A percentile compares a stretch with the other conserved stretches of the same genome.
Evolutionary conservation across 23 tunicate genomes (phyloP).

Genomic region (Halocynthia roretzi): DNA sequence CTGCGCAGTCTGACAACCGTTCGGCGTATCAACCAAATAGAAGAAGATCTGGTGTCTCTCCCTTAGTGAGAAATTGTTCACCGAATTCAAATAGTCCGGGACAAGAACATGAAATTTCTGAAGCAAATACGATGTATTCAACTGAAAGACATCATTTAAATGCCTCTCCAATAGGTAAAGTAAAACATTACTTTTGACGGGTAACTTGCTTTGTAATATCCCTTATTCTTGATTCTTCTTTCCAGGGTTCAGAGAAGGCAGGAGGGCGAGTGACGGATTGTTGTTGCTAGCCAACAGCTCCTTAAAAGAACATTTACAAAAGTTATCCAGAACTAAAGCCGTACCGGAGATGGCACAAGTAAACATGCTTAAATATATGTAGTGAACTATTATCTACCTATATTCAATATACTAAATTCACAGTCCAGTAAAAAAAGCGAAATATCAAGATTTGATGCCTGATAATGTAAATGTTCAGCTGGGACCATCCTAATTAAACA

Average conservation of each 20-base stretch:
- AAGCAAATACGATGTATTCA: slow-evolving; percentile 22
- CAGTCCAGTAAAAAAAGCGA: too few species aligned
- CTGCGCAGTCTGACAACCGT: not conserved
- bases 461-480: too few species aligned
- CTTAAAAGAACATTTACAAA: slow-evolving; percentile 63
- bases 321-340: slow-evolving; percentile 46
- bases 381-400: too few species aligned
- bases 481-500: too few species aligned
- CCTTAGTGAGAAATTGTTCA: too few species aligned
- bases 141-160: slow-evolving; percentile 65
- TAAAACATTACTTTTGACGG: not conserved
- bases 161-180: slow-evolving; percentile 81
- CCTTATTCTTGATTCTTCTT: not conserved
- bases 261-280: slow-evolving; percentile 90
- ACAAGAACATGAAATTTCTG: not conserved
- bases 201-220: not conserved
- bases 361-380: not conserved
- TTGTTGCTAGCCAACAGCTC: slow-evolving; percentile 48
- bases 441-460: too few species aligned
- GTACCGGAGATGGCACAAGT: slow-evolving; percentile 72
- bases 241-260: slow-evolving; percentile 76
- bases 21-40: slow-evolving; percentile 12
- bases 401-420: too few species aligned
- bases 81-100: not conserved
- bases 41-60: not conserved